phyloP scores from a whole-genome alignment of 2,113 vertebrate genomes.

The Lethenteron camtschaticum region DNA sequence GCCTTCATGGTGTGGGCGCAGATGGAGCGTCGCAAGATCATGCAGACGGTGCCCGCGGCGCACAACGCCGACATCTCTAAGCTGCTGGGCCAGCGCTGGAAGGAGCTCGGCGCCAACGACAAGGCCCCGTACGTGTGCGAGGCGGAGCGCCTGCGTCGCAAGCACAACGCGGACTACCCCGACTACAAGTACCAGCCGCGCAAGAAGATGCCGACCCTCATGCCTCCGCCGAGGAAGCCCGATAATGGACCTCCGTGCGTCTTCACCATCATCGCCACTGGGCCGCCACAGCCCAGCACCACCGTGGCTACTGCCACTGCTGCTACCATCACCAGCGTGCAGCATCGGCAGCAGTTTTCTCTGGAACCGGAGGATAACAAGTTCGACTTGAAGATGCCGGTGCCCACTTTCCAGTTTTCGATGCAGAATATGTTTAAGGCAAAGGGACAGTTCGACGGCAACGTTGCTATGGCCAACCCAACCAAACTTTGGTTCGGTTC shows the following conservation, averaged over 20 bases:
- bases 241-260: constrained; percentile 29
- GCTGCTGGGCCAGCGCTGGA: constrained; percentile 84
- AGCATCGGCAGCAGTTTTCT: constrained; percentile 39
- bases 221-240: constrained; percentile 48
- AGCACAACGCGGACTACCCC: constrained; percentile 98
- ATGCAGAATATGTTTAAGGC: no score
- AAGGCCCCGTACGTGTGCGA: constrained; percentile 91
- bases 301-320: constrained; percentile 35
- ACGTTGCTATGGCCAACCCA: no score
- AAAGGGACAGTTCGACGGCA: no score
- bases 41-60: constrained; percentile 98
- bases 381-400: no score
- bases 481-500: no score
- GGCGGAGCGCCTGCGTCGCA: constrained; percentile 77
- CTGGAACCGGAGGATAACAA: no score
- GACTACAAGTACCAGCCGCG: constrained; percentile 97
- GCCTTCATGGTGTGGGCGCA: constrained; percentile 99
- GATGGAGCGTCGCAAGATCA: constrained; percentile 94
- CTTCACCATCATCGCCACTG: constrained; percentile 19
- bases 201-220: constrained; percentile 66
- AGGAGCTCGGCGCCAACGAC: constrained; percentile 91
- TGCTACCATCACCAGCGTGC: constrained; percentile 33
- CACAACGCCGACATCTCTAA: constrained; percentile 99
- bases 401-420: no score
- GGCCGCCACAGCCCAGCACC: constrained; percentile 13